A percentile compares a stretch with the other conserved stretches of the same genome.
These are phyloP conservation scores for Galeopterus variegatus DNA, from an alignment of 2,113 vertebrate genomes.

Conservation along the genomic window DNA sequence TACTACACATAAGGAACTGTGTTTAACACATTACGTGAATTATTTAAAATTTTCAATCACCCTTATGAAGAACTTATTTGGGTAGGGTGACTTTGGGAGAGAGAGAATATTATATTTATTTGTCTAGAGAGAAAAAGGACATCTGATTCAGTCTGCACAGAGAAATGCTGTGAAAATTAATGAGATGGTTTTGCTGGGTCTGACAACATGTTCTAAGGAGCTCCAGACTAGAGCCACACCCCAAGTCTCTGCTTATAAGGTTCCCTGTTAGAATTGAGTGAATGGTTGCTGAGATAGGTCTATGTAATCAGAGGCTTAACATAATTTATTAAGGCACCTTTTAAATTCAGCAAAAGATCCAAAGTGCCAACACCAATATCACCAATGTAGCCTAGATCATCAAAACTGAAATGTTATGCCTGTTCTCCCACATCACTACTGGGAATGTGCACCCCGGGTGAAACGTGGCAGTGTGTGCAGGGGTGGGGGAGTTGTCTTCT, in stretches of 20 bases:
- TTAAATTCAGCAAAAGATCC: neutral
- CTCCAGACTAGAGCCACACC: neutral
- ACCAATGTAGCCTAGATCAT: neutral
- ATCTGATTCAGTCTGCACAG: neutral
- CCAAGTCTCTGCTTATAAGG: neutral
- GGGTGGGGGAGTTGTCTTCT: rapidly evolving
- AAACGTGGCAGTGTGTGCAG: neutral
- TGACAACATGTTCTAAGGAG: neutral
- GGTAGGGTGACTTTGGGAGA: neutral
- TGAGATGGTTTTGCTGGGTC: neutral
- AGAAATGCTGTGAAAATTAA: neutral
- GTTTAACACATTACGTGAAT: neutral
- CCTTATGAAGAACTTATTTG: neutral
- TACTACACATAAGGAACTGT: neutral
- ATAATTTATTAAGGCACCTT: neutral
- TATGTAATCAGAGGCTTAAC: neutral
- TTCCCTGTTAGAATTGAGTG: neutral
- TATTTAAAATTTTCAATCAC: neutral
- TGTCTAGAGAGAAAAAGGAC: neutral
- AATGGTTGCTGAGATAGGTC: neutral
- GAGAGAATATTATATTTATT: neutral
- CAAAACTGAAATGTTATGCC: no score
- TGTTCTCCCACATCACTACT: neutral
- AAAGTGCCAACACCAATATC: neutral
- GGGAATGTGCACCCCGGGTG: no score